A percentile compares a stretch with the other conserved stretches of the same genome.
phyloP scores from a whole-genome alignment of 1,140 invertebrate species.

The Drosophila chauvacae region DNA sequence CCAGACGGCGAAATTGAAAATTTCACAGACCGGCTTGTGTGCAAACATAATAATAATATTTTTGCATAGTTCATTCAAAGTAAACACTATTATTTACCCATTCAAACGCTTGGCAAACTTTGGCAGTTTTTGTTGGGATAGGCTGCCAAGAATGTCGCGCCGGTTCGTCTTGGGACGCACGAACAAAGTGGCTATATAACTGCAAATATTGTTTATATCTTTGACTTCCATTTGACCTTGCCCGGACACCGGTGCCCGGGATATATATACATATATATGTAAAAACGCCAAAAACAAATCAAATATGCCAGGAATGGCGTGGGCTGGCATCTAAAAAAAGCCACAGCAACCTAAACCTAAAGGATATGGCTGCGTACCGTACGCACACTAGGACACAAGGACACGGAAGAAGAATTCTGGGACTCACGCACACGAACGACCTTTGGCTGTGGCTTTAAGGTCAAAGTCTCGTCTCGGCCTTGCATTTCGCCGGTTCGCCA shows the following conservation, averaged over 20 bases:
- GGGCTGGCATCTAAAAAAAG: constrained; percentile 61
- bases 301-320: constrained; percentile 24
- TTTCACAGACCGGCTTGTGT: neutral
- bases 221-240: constrained; percentile 75
- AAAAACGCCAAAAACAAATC: constrained; percentile 51
- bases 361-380: constrained; percentile 49
- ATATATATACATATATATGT: constrained; percentile 3
- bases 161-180: constrained; percentile 12
- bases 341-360: constrained; percentile 43
- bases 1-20: neutral
- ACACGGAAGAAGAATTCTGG: constrained; percentile 21
- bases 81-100: constrained; percentile 41
- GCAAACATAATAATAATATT: neutral
- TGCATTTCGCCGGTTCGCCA: constrained; percentile 16
- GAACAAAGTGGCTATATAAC: constrained; percentile 15
- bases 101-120: constrained; percentile 30
- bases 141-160: constrained; percentile 20
- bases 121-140: constrained; percentile 43
- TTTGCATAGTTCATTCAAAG: constrained; percentile 19
- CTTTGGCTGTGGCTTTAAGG: constrained; percentile 66
- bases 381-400: constrained; percentile 14
- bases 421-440: constrained; percentile 58
- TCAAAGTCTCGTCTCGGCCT: constrained; percentile 54
- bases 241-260: constrained; percentile 16
- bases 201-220: constrained; percentile 58